phyloP scores from a whole-genome alignment of 2,888 invertebrate genomes.

The Epistrophe grossulariae region DNA sequence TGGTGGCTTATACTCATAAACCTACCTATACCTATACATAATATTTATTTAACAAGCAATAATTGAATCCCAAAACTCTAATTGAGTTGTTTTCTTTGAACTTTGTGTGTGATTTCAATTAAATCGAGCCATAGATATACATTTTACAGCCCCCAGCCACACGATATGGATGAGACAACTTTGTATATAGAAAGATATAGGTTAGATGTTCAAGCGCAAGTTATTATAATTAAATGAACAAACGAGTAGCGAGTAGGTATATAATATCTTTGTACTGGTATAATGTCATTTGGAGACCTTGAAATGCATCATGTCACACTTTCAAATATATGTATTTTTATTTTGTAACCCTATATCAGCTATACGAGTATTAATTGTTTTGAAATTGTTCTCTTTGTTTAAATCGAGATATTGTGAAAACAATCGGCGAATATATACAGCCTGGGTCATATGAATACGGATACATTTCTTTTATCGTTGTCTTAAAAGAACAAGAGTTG shows the following conservation, averaged over 20 bases:
- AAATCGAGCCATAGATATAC: not conserved
- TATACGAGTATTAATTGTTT: conserved; percentile 27
- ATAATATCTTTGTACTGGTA: too few relatives aligned
- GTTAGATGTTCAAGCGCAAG: not conserved
- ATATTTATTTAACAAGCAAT: not conserved
- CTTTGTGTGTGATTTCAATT: conserved; percentile 12
- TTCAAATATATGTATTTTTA: conserved; percentile 25
- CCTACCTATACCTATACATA: too few relatives aligned
- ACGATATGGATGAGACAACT: not conserved
- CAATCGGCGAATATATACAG: not conserved
- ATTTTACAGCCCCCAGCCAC: not conserved
- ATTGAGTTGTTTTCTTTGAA: conserved; percentile 27
- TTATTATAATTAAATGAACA: not conserved
- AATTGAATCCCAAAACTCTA: conserved; percentile 18
- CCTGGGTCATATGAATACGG: not conserved
- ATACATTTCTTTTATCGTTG: too few relatives aligned
- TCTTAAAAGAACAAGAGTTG: too few relatives aligned
- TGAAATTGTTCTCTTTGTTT: not conserved
- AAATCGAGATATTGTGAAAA: not conserved
- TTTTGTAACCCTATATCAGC: conserved; percentile 25
- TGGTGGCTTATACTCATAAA: not conserved
- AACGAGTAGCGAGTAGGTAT: not conserved
- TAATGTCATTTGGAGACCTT: conserved; percentile 22
- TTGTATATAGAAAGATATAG: not conserved
- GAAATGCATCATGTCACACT: conserved; percentile 46